Conservation (phyloP, 1,140 invertebrate species). For the Zaprionus inermis region DNA sequence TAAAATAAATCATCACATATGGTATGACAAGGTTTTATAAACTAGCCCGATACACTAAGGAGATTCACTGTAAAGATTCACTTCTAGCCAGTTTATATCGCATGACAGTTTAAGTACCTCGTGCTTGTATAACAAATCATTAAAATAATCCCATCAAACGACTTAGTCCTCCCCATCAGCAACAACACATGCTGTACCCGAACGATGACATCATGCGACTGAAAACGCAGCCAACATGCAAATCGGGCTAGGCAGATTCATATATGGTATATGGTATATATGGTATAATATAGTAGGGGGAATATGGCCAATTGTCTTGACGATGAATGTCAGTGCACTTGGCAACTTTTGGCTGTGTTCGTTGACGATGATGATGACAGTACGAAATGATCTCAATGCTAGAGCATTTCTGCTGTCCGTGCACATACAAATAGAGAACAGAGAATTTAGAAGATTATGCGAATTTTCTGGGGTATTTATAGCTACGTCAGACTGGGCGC, state of each 20-base stretch:
- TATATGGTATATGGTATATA: constrained; percentile 1
- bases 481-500: constrained; percentile 22
- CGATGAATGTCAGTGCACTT: constrained; percentile 70
- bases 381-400: constrained; percentile 68
- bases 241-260: constrained; percentile 54
- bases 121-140: constrained; percentile 51
- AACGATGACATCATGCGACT: constrained; percentile 67
- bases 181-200: constrained; percentile 15
- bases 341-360: constrained; percentile 1
- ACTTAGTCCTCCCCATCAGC: constrained; percentile 39
- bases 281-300: background rate
- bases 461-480: constrained; percentile 27
- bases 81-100: constrained; percentile 10
- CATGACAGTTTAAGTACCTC: constrained; percentile 41
- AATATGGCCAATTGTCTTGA: constrained; percentile 61
- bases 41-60: background rate
- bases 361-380: constrained; percentile 33
- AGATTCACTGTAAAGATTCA: background rate
- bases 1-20: background rate
- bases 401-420: constrained; percentile 52
- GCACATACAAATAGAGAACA: constrained; percentile 18
- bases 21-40: background rate
- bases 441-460: constrained; percentile 31
- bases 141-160: constrained; percentile 52
- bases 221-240: constrained; percentile 51